Base-by-base conservation (phyloP, 2,113 vertebrate genomes). In the Spheniscus mendiculus region DNA sequence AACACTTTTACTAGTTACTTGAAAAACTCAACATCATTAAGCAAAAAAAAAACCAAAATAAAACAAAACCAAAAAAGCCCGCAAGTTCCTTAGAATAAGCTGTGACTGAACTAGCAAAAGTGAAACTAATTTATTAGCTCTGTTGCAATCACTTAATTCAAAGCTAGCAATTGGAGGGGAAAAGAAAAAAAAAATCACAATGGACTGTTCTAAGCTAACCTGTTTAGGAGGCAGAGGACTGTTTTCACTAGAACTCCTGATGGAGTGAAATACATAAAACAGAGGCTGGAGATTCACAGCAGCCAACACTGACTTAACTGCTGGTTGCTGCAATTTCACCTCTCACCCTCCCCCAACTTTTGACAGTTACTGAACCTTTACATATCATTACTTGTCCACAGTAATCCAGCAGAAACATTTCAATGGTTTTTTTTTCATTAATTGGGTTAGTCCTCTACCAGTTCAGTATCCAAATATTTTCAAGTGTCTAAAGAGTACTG, bases 301-400 rank as follows among this genome's bases (percentile, higher is more conserved):
- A 65, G 44, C 26, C 58, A 89, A 49, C 15, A 10, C 4, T 2
- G 7, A 70, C 23, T 36, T 38, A 65, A 87, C 12, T 44, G 14
- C 29, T 16, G 29, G 6, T 29, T 73, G 18, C 44, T 74, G 32
- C n/a, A 58, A 9, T 62, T 87, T 82, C 73, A 70, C 9, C 36
- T 19, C 29, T 47, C 49, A 21, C 15, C 5, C 27, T 72, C 4
- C 40, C 17, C 12, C 30, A 56, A 11, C n/a, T 66, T 91, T 9
- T 58, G 42, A n/a, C 12, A 61, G 69, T 70, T 36, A 40, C 12
- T 1, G 1, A 70, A 32, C 29, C 23, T 52, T 65, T 36, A 19
- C 1, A 4, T 14, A 15, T 10, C 10, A 30, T 36, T 32, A 58
- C 12, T 52, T 69, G 34, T 5, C 10, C 6, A 4, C 3, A 5